Percentiles rank a stretch among this genome's conserved stretches.
Conservation (phyloP, 1,140 invertebrate genomes). For the Nephotettix cincticeps region DNA sequence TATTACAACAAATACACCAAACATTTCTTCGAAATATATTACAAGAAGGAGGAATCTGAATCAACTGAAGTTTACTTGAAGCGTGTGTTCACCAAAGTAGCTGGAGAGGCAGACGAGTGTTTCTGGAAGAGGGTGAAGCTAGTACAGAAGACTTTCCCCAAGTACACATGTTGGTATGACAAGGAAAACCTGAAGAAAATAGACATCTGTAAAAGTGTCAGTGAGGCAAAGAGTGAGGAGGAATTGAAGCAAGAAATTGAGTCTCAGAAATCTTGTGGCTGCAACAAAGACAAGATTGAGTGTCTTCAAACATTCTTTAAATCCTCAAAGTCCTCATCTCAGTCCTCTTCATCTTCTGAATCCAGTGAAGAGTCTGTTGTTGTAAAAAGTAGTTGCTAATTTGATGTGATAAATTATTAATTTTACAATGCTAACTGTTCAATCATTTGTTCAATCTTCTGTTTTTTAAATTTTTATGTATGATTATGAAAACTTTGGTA, state of each 20-base stretch:
- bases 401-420: too few species aligned
- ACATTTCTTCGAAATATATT: neutral
- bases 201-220: neutral
- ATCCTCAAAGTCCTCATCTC: neutral
- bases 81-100: neutral
- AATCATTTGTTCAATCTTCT: too few species aligned
- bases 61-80: neutral
- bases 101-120: neutral
- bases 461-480: too few species aligned
- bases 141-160: neutral
- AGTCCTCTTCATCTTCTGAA: neutral
- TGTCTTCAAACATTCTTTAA: neutral
- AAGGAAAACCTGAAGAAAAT: neutral
- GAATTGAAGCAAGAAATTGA: conserved; percentile 15
- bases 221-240: conserved; percentile 38
- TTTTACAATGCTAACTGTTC: too few species aligned
- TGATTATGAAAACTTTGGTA: too few species aligned
- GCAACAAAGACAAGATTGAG: neutral
- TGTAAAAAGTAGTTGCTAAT: too few species aligned
- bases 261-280: neutral
- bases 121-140: conserved; percentile 4
- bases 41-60: conserved; percentile 2
- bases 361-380: too few species aligned
- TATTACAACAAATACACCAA: neutral
- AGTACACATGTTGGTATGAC: neutral